Conservation (phyloP, 2,888 invertebrate species). For the Caenorhabditis sp. region DNA sequence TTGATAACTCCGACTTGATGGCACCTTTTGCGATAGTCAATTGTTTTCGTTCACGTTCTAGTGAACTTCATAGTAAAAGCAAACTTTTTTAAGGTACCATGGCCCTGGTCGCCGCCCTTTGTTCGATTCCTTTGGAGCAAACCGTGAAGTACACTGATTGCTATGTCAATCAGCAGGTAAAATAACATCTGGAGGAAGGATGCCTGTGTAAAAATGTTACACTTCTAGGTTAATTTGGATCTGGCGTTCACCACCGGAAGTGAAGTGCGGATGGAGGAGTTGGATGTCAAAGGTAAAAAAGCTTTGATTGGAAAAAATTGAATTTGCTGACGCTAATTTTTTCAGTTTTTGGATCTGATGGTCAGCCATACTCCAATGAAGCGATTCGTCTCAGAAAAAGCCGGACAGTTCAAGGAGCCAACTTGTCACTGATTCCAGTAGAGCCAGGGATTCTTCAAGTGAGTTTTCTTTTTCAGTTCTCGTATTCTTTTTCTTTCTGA, state of each 20-base stretch:
- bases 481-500: background rate
- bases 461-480: background rate
- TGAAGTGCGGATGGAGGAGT: constrained; percentile 75
- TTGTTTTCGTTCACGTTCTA: background rate
- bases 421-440: constrained; percentile 75
- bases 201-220: background rate
- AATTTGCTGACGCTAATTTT: background rate
- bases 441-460: constrained; percentile 76
- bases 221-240: constrained; percentile 77
- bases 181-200: background rate
- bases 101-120: constrained; percentile 94
- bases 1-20: background rate
- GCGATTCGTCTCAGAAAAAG: constrained; percentile 70
- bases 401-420: constrained; percentile 80
- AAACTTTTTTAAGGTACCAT: constrained; percentile 87
- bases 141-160: constrained; percentile 69
- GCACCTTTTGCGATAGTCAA: constrained; percentile 1
- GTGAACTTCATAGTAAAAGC: too few relatives aligned
- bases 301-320: too few relatives aligned
- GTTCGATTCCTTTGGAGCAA: constrained; percentile 66
- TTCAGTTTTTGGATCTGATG: constrained; percentile 70
- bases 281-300: constrained; percentile 74
- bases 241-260: constrained; percentile 76
- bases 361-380: constrained; percentile 50
- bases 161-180: constrained; percentile 72